Base-by-base conservation (phyloP, 2,113 vertebrate species). In the Mus pahari region DNA sequence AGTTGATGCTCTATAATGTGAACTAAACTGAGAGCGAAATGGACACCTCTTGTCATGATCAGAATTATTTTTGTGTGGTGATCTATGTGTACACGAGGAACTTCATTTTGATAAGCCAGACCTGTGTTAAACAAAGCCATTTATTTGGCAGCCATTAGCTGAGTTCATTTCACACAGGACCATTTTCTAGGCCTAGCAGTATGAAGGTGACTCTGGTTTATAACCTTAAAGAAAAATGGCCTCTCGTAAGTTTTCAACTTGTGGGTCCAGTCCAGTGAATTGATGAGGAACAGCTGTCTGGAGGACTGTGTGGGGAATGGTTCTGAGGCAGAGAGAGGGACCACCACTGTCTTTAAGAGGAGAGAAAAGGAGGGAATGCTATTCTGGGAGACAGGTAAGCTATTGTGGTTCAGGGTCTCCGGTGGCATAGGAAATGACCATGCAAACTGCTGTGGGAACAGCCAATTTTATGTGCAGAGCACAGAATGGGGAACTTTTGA, bases 241-340 rank as follows among this genome's bases (percentile, higher is more conserved):
- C 31, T 33, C 86, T 73, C 33, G 11, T 50, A 90, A 42, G 24
- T 19, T 91, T 95, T 97, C 68, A 79, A 7, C 53, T 75, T 95
- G 60, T 89, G 60, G 70, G 78, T 87, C 74, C 93, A 60, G 60
- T 60, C 14, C 20, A 58, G 9, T 81, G 64, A 42, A 7, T 31
- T 60, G 26, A 48, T 92, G 94, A 64, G 36, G 11, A 13, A 42
- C 36, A 55, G 36, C 66, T 89, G 10, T 36, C 83, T 77, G 19
- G 74, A 31, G 42, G 70, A 31, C 87, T 93, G 66, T 48, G 36
- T 91, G 77, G 22, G 60, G 64, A 84, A 75, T 39, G 58, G 81
- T 58, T 91, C 50, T 55, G 82, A 74, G 53, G 36, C 31, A 33
- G 48, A 84, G 75, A 84, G 75, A 48, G 58, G 66, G 77, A 75